Evolutionary conservation across 2,888 invertebrate species (phyloP).

Genomic region (Balanococcus diminutus): DNA sequence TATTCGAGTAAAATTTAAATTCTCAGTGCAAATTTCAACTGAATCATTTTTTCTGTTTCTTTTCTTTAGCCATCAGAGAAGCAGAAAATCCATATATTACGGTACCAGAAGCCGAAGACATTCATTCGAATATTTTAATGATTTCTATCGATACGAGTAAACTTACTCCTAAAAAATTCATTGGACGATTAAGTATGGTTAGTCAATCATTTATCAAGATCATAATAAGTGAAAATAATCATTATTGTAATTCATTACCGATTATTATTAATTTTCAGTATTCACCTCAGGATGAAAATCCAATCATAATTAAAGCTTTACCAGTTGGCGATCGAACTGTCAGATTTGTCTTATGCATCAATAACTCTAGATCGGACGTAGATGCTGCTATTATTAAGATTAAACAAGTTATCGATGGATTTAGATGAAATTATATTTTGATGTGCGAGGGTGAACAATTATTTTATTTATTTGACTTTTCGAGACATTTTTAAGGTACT

Average conservation of each 20-base stretch:
- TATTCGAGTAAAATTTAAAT: too few relatives aligned
- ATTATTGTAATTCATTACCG: not conserved
- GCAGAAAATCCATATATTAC: conserved; percentile 50
- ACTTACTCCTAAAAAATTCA: conserved; percentile 66
- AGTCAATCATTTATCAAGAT: not conserved
- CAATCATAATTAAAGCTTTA: conserved; percentile 25
- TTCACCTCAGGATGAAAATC: not conserved
- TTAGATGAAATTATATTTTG: too few relatives aligned
- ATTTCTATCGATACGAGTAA: conserved; percentile 66
- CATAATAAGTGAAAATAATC: not conserved
- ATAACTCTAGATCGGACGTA: conserved; percentile 10
- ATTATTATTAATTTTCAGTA: not conserved
- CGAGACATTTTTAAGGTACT: too few relatives aligned
- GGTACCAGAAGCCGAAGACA: conserved; percentile 67
- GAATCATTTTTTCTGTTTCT: too few relatives aligned
- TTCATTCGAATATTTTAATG: conserved; percentile 81
- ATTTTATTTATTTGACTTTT: too few relatives aligned
- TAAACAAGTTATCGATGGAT: not conserved
- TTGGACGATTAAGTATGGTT: conserved; percentile 62
- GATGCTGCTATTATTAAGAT: conserved; percentile 45
- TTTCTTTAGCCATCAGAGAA: conserved; percentile 65
- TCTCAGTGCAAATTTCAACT: too few relatives aligned
- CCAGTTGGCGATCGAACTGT: not conserved
- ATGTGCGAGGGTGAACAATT: too few relatives aligned
- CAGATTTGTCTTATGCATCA: conserved; percentile 20